Evolutionary conservation across 2,888 invertebrate genomes (phyloP).

Genomic region (Conomelus anceps): DNA sequence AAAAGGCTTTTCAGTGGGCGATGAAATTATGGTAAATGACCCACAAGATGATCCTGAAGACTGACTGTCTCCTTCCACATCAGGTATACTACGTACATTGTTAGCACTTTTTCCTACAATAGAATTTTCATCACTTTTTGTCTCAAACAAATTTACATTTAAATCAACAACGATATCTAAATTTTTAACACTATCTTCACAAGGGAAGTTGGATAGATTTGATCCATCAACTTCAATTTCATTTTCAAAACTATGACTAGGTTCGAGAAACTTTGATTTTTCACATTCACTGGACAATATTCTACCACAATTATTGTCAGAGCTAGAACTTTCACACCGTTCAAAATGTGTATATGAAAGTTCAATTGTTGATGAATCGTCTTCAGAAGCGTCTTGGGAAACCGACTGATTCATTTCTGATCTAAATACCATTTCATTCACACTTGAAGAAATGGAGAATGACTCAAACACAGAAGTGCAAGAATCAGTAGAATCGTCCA

Average conservation of each 20-base stretch:
- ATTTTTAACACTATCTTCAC: neutral
- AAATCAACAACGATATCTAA: neutral
- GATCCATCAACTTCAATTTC: neutral
- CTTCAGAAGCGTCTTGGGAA: neutral
- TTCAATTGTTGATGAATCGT: no score
- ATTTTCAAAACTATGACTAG: neutral
- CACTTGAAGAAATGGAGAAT: neutral
- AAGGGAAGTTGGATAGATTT: neutral
- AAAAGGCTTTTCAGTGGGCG: neutral
- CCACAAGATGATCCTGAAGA: neutral
- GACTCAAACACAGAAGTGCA: neutral
- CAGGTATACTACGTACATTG: neutral
- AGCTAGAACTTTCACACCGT: neutral
- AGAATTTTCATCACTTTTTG: neutral
- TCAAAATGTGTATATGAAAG: neutral
- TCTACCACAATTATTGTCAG: neutral
- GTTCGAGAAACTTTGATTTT: neutral
- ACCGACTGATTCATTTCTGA: neutral
- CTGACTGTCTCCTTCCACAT: conserved; percentile 4
- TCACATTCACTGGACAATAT: neutral
- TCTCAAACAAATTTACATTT: neutral
- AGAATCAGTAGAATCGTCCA: neutral
- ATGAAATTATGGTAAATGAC: neutral
- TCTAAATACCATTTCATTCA: neutral
- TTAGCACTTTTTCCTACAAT: neutral